Evolutionary conservation across 2,113 vertebrate species (phyloP), one percentile per base, ranked within the genome.

Genomic region (Aptenodytes forsteri): DNA sequence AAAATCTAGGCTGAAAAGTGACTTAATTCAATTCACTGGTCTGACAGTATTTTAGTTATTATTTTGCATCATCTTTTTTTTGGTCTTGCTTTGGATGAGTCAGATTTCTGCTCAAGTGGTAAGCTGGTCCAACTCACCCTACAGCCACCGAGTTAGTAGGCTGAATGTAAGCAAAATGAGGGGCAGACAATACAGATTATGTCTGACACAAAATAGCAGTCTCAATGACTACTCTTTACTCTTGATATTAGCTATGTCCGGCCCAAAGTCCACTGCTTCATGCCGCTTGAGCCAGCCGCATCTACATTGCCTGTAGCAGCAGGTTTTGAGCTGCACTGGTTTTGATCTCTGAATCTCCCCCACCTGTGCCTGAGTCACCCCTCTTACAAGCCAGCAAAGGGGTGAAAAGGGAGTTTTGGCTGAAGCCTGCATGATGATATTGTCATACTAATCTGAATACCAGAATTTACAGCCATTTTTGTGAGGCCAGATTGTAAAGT

Each of bases 311-410:
- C 26, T 36, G 20, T 3, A 30, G 56, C 66, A 83, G 58, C 49
- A 44, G 36, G 47, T 22, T 50, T 62, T 36, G 23, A 54, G 40
- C 36, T 49, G 22, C 9, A 2, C 18, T 42, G 40, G 3, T n/a
- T 91, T 69, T 29, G 49, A 71, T 59, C 38, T 59, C 14, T 7
- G 44, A 59, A 42, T 72, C 27, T 47, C 69, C 47, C 44, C 36
- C 26, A 14, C 14, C 13, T 5, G 0, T 42, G 50, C 58, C 26
- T 3, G 21, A 55, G 49, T 15, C 0, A 1, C 10, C 11, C 38
- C 29, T 76, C 52, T 36, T 32, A 52, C n/a, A 71, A 67, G 52
- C 12, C 69, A 46, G 42, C 16, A 16, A 4, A 42, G 42, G 20
- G 47, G 16, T 36, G 46, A 40, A 11, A 13, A 42, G 15, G 25